Percentiles rank a stretch among this genome's conserved stretches.
Evolutionary conservation across 2,113 vertebrate genomes (phyloP).

Genomic region (Phoxinus phoxinus): DNA sequence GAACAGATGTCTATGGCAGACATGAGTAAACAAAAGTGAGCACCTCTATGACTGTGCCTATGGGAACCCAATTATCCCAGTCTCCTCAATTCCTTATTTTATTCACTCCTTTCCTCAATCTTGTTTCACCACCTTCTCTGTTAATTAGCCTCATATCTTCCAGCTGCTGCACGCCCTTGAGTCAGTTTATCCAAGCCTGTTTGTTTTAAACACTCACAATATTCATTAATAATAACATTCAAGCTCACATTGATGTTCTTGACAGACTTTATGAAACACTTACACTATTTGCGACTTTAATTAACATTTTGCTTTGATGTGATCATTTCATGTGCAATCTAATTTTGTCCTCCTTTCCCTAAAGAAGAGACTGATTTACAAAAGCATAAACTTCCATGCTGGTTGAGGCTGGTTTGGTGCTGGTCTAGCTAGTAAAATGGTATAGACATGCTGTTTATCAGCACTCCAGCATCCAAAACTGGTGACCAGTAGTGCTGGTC

Average conservation of each 20-base stretch:
- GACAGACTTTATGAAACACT: not conserved
- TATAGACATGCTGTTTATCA: not conserved
- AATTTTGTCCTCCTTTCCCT: not conserved
- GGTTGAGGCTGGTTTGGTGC: not conserved
- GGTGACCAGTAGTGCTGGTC: not conserved
- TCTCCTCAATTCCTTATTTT: not conserved
- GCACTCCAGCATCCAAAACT: not conserved
- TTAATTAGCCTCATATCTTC: constrained; percentile 8
- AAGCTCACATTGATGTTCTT: not conserved
- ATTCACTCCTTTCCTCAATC: not conserved
- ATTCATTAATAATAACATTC: not conserved
- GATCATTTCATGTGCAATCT: not conserved
- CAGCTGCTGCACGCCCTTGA: constrained; percentile 7
- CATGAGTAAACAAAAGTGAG: constrained; percentile 66
- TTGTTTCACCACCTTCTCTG: constrained; percentile 7
- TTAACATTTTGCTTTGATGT: not conserved
- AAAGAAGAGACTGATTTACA: not conserved
- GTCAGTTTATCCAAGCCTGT: constrained; percentile 8
- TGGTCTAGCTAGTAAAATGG: too few species aligned
- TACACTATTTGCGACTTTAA: not conserved
- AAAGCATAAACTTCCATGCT: too few species aligned
- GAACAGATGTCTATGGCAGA: constrained; percentile 73
- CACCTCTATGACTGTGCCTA: constrained; percentile 47
- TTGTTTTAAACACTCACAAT: constrained; percentile 5
- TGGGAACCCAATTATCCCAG: not conserved